Percentiles rank a stretch among this genome's conserved stretches.
Conservation (phyloP, 1,140 invertebrate species). For the Scylla paramamosain region DNA sequence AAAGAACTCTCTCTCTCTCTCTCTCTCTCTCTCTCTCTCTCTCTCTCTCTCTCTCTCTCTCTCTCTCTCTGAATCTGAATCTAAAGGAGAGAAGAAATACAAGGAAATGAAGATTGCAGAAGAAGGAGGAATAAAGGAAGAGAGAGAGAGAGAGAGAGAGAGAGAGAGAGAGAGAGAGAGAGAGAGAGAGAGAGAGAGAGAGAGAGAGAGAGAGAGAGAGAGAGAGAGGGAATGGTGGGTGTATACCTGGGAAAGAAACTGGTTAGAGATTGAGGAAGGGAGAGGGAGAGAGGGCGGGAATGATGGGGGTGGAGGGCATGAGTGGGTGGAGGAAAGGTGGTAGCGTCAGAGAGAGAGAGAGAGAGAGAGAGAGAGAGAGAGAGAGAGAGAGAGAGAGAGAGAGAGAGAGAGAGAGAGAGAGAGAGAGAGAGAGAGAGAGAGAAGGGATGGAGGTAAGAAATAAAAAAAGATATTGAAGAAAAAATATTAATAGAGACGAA, state of each 20-base stretch:
- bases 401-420: background rate
- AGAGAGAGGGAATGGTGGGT: background rate
- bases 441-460: too few relatives aligned
- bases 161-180: too few relatives aligned
- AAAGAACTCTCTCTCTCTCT: too few relatives aligned
- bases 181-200: too few relatives aligned
- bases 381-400: background rate
- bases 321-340: background rate
- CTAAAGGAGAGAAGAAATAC: background rate
- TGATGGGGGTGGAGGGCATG: background rate
- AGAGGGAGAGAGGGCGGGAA: background rate
- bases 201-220: background rate
- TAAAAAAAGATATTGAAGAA: background rate
- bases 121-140: background rate
- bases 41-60: too few relatives aligned
- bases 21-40: too few relatives aligned
- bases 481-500: background rate
- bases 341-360: background rate
- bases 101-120: too few relatives aligned
- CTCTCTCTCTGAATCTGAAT: too few relatives aligned
- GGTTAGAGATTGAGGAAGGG: background rate
- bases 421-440: background rate
- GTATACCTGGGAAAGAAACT: constrained; percentile 13
- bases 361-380: background rate
- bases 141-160: background rate